Percentiles rank a stretch among this genome's conserved stretches.
Conservation (phyloP, 2,888 invertebrate genomes). For the Emmelina monodactyla region DNA sequence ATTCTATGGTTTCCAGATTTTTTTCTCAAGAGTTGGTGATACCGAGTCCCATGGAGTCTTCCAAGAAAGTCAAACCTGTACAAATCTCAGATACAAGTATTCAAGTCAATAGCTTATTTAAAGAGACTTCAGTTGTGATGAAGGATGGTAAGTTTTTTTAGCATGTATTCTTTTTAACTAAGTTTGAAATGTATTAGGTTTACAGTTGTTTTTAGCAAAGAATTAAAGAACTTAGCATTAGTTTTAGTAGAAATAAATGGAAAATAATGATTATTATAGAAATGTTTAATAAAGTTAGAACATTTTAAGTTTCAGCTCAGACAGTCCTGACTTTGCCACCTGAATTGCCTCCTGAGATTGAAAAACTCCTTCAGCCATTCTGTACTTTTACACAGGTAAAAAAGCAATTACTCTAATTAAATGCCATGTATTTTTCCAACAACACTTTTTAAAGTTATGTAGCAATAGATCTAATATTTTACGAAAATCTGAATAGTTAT, state of each 20-base stretch:
- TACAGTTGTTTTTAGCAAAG: too few relatives aligned
- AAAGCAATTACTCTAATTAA: too few relatives aligned
- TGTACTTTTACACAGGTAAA: slow-evolving; percentile 64
- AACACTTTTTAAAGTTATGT: too few relatives aligned
- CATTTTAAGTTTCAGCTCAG: slow-evolving; percentile 70
- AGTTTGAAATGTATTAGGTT: slow-evolving; percentile 10
- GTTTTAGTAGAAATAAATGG: too few relatives aligned
- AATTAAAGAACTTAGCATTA: too few relatives aligned
- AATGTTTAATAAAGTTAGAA: too few relatives aligned
- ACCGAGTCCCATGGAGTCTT: slow-evolving; percentile 64
- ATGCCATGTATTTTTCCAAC: too few relatives aligned
- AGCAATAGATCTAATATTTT: too few relatives aligned
- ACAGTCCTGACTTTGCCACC: slow-evolving; percentile 72
- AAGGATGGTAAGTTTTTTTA: slow-evolving; percentile 35
- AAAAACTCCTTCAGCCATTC: slow-evolving; percentile 69
- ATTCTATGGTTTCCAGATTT: slow-evolving; percentile 50
- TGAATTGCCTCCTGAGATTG: slow-evolving; percentile 67
- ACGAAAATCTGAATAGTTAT: too few relatives aligned
- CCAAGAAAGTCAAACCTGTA: slow-evolving; percentile 45
- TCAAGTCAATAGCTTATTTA: slow-evolving; percentile 27
- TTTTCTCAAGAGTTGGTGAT: slow-evolving; percentile 67
- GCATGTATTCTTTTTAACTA: slow-evolving; percentile 1
- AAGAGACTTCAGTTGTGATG: slow-evolving; percentile 26
- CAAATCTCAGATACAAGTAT: slow-evolving; percentile 28
- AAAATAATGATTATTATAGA: too few relatives aligned